These are phyloP conservation scores for Crossocerus cetratus DNA, from an alignment of 2,888 invertebrate genomes.

Conservation along the genomic window DNA sequence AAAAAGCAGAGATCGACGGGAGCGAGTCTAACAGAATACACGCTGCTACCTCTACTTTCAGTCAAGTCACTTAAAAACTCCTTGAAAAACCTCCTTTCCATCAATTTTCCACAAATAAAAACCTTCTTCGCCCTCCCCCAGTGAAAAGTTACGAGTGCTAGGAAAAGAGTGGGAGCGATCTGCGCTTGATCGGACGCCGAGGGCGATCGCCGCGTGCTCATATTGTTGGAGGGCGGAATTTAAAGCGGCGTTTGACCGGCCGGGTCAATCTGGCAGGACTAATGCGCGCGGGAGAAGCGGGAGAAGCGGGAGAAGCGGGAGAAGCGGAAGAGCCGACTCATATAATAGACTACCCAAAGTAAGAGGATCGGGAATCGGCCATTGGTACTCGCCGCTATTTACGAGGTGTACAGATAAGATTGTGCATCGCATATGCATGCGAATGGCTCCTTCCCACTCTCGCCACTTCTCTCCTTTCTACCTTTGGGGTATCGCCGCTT, in stretches of 20 bases:
- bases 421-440: constrained; percentile 52
- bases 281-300: constrained; percentile 53
- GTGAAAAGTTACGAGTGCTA: too few species aligned
- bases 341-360: constrained; percentile 41
- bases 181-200: too few species aligned
- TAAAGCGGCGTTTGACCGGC: constrained; percentile 59
- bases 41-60: too few species aligned
- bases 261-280: constrained; percentile 69
- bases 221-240: constrained; percentile 60
- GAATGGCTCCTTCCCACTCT: constrained; percentile 28
- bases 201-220: constrained; percentile 27
- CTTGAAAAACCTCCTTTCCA: too few species aligned
- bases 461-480: background rate
- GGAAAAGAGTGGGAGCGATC: too few species aligned
- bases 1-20: background rate
- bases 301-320: too few species aligned
- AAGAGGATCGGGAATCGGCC: constrained; percentile 46
- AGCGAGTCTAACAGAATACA: background rate
- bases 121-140: too few species aligned
- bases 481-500: too few species aligned
- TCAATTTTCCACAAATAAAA: too few species aligned
- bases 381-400: constrained; percentile 53
- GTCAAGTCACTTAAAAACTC: too few species aligned
- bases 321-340: background rate
- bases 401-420: constrained; percentile 60